Evolutionary conservation across 2,113 vertebrate genomes (phyloP).

Genomic region (Choloepus hoffmanni): DNA sequence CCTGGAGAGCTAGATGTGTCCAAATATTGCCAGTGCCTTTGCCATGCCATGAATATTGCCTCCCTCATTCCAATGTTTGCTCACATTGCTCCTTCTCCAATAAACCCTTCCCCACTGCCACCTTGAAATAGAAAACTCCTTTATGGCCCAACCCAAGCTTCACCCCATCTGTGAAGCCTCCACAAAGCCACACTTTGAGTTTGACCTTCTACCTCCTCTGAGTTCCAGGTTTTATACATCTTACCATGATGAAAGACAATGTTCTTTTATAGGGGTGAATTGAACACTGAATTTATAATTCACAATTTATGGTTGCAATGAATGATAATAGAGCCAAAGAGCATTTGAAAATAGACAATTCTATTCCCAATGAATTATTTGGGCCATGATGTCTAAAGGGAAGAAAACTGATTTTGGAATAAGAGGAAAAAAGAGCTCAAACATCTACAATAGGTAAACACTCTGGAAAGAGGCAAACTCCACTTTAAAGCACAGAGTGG

Average conservation of each 20-base stretch:
- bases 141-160: background rate
- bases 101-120: background rate
- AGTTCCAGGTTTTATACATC: background rate
- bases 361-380: slow-evolving; percentile 6
- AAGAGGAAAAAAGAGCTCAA: background rate
- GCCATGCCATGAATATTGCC: no score
- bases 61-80: background rate
- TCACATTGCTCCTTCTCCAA: background rate
- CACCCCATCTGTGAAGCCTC: background rate
- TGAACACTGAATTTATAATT: slow-evolving; percentile 4
- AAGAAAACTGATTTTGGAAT: background rate
- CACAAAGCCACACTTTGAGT: background rate
- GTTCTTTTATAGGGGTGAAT: background rate
- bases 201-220: background rate
- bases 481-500: background rate
- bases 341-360: background rate
- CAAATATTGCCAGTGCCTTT: background rate
- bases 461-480: slow-evolving; percentile 7
- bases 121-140: background rate
- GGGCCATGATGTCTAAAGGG: background rate
- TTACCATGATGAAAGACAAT: background rate
- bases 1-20: background rate
- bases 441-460: slow-evolving; percentile 10
- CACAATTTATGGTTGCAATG: slow-evolving; percentile 13
- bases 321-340: background rate